A percentile compares a stretch with the other conserved stretches of the same genome.
phyloP scores from a whole-genome alignment of 2,888 invertebrate species.

The Bugulina stolonifera region DNA sequence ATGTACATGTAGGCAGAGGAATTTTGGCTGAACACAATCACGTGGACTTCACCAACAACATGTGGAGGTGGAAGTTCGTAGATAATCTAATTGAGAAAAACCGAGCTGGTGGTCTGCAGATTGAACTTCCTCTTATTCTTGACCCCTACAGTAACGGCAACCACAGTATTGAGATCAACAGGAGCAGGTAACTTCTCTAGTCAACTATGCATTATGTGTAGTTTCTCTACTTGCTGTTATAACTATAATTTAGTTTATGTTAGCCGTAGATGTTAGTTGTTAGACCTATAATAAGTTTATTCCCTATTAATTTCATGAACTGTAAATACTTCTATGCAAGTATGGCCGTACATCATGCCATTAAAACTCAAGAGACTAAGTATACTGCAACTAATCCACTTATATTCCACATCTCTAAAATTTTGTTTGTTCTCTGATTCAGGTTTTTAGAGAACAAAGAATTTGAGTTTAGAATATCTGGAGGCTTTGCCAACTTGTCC shows the following conservation, averaged over 20 bases:
- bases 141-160: slow-evolving; percentile 29
- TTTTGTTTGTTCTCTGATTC: too few relatives aligned
- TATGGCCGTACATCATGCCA: too few relatives aligned
- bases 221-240: too few relatives aligned
- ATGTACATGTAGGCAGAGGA: slow-evolving; percentile 54
- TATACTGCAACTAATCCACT: too few relatives aligned
- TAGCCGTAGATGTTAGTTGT: too few relatives aligned
- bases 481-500: slow-evolving; percentile 85
- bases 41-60: slow-evolving; percentile 87
- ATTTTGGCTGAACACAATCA: slow-evolving; percentile 84
- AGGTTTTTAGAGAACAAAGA: slow-evolving; percentile 79
- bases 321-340: too few relatives aligned
- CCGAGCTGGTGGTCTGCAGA: slow-evolving; percentile 75
- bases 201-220: background rate
- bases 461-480: slow-evolving; percentile 78
- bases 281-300: too few relatives aligned
- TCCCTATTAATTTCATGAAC: too few relatives aligned
- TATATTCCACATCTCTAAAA: too few relatives aligned
- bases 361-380: too few relatives aligned
- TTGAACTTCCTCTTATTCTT: slow-evolving; percentile 68
- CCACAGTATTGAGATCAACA: slow-evolving; percentile 78
- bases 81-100: slow-evolving; percentile 82
- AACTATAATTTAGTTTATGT: too few relatives aligned
- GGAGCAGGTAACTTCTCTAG: slow-evolving; percentile 57
- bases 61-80: slow-evolving; percentile 88